These are phyloP conservation scores for Hippocampus comes DNA, from an alignment of 2,113 vertebrate species.

Conservation along the genomic window DNA sequence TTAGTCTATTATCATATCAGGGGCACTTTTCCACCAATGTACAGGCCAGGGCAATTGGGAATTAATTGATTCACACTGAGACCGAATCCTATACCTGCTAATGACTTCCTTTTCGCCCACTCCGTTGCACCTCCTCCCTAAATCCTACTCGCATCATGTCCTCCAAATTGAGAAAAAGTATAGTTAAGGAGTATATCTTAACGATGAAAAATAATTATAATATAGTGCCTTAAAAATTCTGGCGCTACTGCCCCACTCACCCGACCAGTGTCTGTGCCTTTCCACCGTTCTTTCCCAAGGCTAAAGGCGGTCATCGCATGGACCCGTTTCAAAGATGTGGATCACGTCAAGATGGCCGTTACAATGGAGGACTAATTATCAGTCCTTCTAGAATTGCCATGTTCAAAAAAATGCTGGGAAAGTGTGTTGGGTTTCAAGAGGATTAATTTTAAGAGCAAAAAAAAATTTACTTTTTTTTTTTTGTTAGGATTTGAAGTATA, in stretches of 20 bases:
- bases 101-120: slow-evolving; percentile 79
- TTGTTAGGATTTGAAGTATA: background rate
- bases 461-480: background rate
- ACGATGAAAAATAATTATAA: background rate
- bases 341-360: no score
- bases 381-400: background rate
- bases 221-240: background rate
- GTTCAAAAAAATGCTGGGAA: background rate
- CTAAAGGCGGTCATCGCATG: no score
- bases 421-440: background rate
- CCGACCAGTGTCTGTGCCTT: no score
- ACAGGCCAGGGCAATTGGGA: slow-evolving; percentile 93
- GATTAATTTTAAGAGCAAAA: background rate
- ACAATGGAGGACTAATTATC: no score
- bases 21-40: slow-evolving; percentile 96
- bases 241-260: no score
- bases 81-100: slow-evolving; percentile 82
- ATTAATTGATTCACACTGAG: slow-evolving; percentile 95
- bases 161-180: slow-evolving; percentile 13
- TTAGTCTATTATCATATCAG: slow-evolving; percentile 97
- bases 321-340: no score
- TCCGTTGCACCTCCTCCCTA: slow-evolving; percentile 40
- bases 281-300: no score
- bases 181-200: slow-evolving; percentile 18
- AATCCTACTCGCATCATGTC: slow-evolving; percentile 41